Conservation (phyloP, 2,888 invertebrate genomes). For the Erynnis tages region DNA sequence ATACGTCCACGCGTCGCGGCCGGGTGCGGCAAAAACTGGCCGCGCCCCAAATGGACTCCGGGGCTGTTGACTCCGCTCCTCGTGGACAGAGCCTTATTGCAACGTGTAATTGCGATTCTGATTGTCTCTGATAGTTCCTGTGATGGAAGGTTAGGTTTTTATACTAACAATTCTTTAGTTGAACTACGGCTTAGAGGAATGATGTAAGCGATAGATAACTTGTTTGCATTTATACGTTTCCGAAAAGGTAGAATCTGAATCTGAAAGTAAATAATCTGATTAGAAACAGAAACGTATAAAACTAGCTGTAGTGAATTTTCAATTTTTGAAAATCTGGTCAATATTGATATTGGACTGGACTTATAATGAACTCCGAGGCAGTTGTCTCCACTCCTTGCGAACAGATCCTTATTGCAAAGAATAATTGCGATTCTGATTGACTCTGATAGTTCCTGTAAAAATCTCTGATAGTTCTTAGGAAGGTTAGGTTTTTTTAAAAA, state of each 20-base stretch:
- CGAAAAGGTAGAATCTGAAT: constrained; percentile 65
- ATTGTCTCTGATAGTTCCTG: constrained; percentile 8
- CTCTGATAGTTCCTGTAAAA: constrained; percentile 1
- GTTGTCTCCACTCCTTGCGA: constrained; percentile 35
- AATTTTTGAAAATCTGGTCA: no score
- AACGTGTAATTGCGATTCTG: constrained; percentile 24
- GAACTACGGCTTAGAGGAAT: neutral
- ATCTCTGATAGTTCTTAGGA: no score
- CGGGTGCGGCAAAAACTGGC: constrained; percentile 54
- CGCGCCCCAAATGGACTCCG: constrained; percentile 48
- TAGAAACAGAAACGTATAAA: no score
- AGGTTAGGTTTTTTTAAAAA: neutral
- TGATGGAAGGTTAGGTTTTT: neutral
- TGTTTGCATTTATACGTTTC: no score
- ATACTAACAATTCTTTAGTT: neutral
- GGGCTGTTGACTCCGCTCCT: constrained; percentile 39
- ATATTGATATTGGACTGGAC: no score
- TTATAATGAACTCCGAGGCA: constrained; percentile 47
- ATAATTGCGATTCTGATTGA: constrained; percentile 25
- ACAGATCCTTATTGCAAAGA: constrained; percentile 9
- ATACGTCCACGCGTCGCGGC: constrained; percentile 38
- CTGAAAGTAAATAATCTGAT: no score
- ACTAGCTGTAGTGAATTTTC: no score
- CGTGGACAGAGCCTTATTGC: constrained; percentile 11
- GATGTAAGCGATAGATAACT: no score